Evolutionary conservation across 2,113 vertebrate genomes (phyloP).

Genomic region (Henicopernis longicauda): DNA sequence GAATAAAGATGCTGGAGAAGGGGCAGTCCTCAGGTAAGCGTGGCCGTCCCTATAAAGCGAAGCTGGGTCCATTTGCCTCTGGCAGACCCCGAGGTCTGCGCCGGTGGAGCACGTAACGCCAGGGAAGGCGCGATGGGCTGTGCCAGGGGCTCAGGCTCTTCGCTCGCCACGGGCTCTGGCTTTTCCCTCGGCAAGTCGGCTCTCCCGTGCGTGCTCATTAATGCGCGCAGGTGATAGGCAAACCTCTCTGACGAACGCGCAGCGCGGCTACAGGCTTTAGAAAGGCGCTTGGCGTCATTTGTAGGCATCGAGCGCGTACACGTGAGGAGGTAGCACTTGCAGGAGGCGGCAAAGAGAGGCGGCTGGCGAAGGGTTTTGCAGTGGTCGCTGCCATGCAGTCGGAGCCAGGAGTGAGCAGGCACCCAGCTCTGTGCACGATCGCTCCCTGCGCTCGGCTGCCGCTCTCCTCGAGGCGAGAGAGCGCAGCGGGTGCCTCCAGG

Average conservation of each 20-base stretch:
- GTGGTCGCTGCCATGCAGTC: background rate
- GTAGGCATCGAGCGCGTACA: rapidly evolving
- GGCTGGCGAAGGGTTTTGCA: background rate
- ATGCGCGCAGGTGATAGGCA: background rate
- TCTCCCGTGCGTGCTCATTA: rapidly evolving
- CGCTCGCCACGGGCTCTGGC: rapidly evolving
- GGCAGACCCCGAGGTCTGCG: background rate
- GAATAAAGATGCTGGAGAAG: conserved; percentile 67
- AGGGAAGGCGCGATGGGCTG: background rate
- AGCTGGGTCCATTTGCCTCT: rapidly evolving
- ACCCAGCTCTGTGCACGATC: rapidly evolving
- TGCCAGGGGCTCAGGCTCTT: background rate
- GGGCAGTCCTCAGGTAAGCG: conserved; percentile 4
- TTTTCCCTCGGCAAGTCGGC: too few relatives aligned
- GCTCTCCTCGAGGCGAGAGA: background rate
- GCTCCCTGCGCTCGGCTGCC: rapidly evolving
- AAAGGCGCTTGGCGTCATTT: rapidly evolving
- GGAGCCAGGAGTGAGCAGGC: background rate
- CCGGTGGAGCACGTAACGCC: too few relatives aligned
- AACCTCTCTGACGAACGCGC: too few relatives aligned
- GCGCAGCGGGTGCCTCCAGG: background rate
- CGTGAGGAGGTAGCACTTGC: background rate
- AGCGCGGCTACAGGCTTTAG: background rate
- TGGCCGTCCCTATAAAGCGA: too few relatives aligned
- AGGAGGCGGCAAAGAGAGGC: background rate